Evolutionary conservation across 2,888 invertebrate genomes (phyloP), one percentile per base, ranked within the genome.

Genomic region (Anoncus sp.): DNA sequence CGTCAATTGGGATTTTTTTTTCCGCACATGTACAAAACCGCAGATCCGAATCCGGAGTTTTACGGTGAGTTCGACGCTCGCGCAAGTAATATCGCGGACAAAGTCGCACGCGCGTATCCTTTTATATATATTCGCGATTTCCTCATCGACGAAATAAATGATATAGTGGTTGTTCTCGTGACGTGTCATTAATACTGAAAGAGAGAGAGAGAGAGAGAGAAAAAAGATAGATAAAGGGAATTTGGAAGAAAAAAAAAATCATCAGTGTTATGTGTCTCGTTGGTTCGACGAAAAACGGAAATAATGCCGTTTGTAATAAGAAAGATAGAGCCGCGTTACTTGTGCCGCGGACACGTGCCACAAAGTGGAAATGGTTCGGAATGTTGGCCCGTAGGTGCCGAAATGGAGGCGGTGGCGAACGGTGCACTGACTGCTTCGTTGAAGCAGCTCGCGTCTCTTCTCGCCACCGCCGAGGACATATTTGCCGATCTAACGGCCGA

Each of bases 271-370:
- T 79, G 78, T 79, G 78, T 67, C 72, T 57, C 78, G 78, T 66
- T 75, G 67, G 78, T 79, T 75, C 49, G 62, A 75, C 49, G 35
- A 75, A 57, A 72, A 75, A 63, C 75, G 78, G 78, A 63, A 79
- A 79, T 75, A 79, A 97, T 97, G 97, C 97, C 97, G 92, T 97
- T 97, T 93, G 95, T 97, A 90, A 95, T 96, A 91, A 95, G 97
- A 87, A 94, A 95, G 87, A 94, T 97, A 90, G 96, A 96, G 91
- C 97, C 97, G 86, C 95, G 95, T 90, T 95, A 93, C 92, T 92
- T 97, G 91, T 95, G 96, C 88, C 94, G 91, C 78, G 90, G 90
- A 75, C 90, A 91, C 86, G 89, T 97, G 97, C 97, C 97, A 90
- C 96, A 96, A 93, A 95, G 96, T 88, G 95, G 96, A 90, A 94